Evolutionary conservation across 1,140 invertebrate species (phyloP).

Genomic region (Atta colombica): DNA sequence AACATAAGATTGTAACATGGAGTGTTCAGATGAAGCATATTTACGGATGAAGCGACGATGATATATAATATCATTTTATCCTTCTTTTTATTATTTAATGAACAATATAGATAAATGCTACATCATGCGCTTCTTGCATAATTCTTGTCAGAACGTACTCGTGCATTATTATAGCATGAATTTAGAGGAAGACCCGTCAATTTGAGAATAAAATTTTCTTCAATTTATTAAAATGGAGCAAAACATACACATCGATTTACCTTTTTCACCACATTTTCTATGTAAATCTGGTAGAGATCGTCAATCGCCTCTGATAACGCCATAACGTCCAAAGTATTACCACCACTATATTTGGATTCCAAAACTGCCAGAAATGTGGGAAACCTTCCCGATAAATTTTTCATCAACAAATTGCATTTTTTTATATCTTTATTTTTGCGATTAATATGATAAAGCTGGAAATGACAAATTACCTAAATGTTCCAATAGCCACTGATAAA

Average conservation of each 20-base stretch:
- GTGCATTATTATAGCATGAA: neutral
- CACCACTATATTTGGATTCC: constrained; percentile 90
- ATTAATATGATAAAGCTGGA: neutral
- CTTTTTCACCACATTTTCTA: constrained; percentile 94
- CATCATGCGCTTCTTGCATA: neutral
- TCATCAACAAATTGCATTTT: constrained; percentile 2
- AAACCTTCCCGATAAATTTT: constrained; percentile 83
- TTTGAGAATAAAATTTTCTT: neutral
- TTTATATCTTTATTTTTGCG: constrained; percentile 1
- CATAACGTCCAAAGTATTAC: constrained; percentile 87
- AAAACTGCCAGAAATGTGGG: constrained; percentile 91
- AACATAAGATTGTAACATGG: too few relatives aligned
- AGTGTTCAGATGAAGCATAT: too few relatives aligned
- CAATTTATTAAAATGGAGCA: neutral
- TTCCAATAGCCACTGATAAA: constrained; percentile 88
- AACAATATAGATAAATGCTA: too few relatives aligned
- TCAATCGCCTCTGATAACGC: constrained; percentile 91
- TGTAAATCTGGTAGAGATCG: constrained; percentile 92
- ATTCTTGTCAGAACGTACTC: neutral
- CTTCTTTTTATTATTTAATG: too few relatives aligned
- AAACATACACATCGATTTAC: constrained; percentile 80
- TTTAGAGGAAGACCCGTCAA: neutral
- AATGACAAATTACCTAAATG: constrained; percentile 81
- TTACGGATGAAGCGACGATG: too few relatives aligned
- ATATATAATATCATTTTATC: too few relatives aligned